Evolutionary conservation across 2,888 invertebrate genomes (phyloP).

Genomic region (Drosophila buzzatii): DNA sequence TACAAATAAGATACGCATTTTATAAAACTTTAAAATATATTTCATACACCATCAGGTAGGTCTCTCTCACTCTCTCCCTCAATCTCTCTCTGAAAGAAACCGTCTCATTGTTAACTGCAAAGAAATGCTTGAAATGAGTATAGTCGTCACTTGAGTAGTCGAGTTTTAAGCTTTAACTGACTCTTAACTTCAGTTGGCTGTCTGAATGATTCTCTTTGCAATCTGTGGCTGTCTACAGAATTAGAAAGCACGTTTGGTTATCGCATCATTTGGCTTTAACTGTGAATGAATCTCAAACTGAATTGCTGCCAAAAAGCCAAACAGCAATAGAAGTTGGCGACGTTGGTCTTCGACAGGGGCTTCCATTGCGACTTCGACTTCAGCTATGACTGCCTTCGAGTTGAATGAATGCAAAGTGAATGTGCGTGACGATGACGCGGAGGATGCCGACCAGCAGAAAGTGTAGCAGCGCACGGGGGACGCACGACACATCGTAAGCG

Average conservation of each 20-base stretch:
- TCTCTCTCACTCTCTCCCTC: neutral
- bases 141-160: slow-evolving; percentile 31
- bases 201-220: slow-evolving; percentile 21
- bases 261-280: slow-evolving; percentile 46
- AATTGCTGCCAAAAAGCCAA: slow-evolving; percentile 63
- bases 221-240: slow-evolving; percentile 17
- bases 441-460: slow-evolving; percentile 33
- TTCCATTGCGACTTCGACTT: slow-evolving; percentile 9
- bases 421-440: slow-evolving; percentile 72
- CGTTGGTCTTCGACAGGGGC: slow-evolving; percentile 27
- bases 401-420: slow-evolving; percentile 77
- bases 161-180: slow-evolving; percentile 14
- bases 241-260: slow-evolving; percentile 49
- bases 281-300: slow-evolving; percentile 57
- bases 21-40: neutral
- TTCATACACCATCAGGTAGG: slow-evolving; percentile 13
- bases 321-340: slow-evolving; percentile 29
- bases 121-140: neutral
- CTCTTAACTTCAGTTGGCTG: slow-evolving; percentile 35
- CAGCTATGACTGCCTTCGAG: slow-evolving; percentile 31
- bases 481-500: slow-evolving; percentile 31
- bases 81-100: neutral
- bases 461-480: neutral
- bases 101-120: neutral
- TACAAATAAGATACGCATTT: no score